phyloP scores from a whole-genome alignment of 2,113 vertebrate genomes.

The Cyanoramphus novaezelandiae region DNA sequence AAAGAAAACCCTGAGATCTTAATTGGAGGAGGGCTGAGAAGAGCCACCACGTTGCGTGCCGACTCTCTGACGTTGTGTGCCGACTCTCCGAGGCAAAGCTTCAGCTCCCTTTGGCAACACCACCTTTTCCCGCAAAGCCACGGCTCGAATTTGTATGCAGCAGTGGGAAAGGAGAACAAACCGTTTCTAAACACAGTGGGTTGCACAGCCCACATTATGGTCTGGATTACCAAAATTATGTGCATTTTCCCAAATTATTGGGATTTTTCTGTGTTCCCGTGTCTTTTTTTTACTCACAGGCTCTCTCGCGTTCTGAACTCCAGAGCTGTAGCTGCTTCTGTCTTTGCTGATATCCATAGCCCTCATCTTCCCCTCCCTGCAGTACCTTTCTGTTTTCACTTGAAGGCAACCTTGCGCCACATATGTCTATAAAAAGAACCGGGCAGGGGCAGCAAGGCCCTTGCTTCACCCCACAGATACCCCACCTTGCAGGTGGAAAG shows the following conservation, averaged over 20 bases:
- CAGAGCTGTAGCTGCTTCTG: background rate
- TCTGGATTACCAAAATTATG: background rate
- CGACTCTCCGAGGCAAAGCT: accelerated
- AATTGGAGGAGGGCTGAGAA: background rate
- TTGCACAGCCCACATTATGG: background rate
- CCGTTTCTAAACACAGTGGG: background rate
- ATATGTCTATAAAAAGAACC: background rate
- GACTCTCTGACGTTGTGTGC: accelerated
- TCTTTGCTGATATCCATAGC: background rate
- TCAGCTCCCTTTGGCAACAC: background rate
- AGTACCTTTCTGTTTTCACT: constrained; percentile 64
- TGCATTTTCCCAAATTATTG: background rate
- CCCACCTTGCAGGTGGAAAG: background rate
- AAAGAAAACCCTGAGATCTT: background rate
- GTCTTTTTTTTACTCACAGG: background rate
- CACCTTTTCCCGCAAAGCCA: background rate
- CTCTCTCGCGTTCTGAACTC: background rate
- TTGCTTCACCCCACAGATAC: background rate
- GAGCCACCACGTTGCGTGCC: background rate
- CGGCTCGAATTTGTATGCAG: accelerated
- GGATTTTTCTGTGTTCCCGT: background rate
- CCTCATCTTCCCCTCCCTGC: constrained; percentile 25
- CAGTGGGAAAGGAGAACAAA: background rate
- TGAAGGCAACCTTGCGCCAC: constrained; percentile 72
- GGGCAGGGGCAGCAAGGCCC: background rate